These are phyloP conservation scores for Chromis chromis DNA, from an alignment of 2,797 vertebrate genomes.

Conservation along the genomic window DNA sequence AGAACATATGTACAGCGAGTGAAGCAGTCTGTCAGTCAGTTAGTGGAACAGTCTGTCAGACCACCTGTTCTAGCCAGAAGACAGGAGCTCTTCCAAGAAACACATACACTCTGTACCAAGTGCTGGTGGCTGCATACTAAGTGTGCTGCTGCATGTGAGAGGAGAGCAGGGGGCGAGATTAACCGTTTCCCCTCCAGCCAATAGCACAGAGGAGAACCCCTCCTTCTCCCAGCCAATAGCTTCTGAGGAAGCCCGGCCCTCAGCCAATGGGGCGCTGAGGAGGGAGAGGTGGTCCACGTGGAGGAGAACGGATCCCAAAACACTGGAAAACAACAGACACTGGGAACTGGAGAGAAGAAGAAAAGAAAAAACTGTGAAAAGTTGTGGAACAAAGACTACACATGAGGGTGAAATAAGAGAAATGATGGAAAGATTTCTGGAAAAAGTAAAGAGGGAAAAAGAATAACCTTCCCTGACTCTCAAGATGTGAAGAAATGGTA, in stretches of 20 bases:
- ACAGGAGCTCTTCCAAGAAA: constrained; percentile 63
- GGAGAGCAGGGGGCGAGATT: constrained; percentile 10
- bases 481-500: too few relatives aligned
- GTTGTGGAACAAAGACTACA: background rate
- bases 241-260: background rate
- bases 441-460: too few relatives aligned
- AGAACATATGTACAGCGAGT: background rate
- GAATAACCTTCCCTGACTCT: too few relatives aligned
- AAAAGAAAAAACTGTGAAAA: background rate
- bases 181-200: constrained; percentile 19
- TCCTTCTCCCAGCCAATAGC: constrained; percentile 32
- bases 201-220: background rate
- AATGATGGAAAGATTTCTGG: background rate
- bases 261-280: constrained; percentile 45
- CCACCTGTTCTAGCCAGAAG: constrained; percentile 66
- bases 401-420: background rate
- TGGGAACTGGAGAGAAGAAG: constrained; percentile 6
- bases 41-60: constrained; percentile 19
- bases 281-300: constrained; percentile 42
- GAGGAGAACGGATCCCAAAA: constrained; percentile 40
- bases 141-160: constrained; percentile 51
- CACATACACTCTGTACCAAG: constrained; percentile 20
- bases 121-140: constrained; percentile 37
- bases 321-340: constrained; percentile 20
- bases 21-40: background rate